Base-by-base conservation (phyloP, 2,888 invertebrate species). In the Pollenia amentaria region DNA sequence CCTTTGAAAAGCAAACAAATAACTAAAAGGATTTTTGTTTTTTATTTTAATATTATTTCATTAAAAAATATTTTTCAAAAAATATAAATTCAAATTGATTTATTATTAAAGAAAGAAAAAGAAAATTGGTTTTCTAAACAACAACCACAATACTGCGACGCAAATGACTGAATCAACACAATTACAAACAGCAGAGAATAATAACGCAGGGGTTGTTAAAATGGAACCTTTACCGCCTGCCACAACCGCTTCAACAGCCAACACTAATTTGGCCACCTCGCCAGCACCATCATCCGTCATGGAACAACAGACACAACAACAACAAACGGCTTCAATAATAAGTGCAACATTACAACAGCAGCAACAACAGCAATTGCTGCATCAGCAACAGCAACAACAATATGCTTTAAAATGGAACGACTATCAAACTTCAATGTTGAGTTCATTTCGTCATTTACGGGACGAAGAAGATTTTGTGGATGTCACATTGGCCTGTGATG, bases 351-450 rank as follows among this genome's bases (percentile, higher is more conserved):
- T 82, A 85, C 87, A 87, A 16, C 84, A 83, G 10, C 88, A 90
- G 90, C 91, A 92, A 72, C 77, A 85, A 46, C 70, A 87, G 9
- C 87, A 84, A 9, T 85, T 87, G 18, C 87, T 85, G 9, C 89
- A 88, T n/a, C 91, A 95, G 90, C 96, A 96, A 92, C 94, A 95
- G 90, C 96, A 96, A 94, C 97, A 97, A 94, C 97, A 97, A 94
- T 98, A 98, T 94, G 97, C 97, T 93, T 95, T 98, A 94, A 96
- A 97, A 92, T 98, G 98, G 98, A 98, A 98, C 94, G 98, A 98
- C 94, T 98, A 97, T 94, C 97, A 98, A 94, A 96, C 97, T 89
- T 97, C 97, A 92, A 97, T 98, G 94, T 95, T 98, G 91, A 97
- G 96, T 89, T 97, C 97, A 89, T 98, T 98, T 94, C 95, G 97